These are phyloP conservation scores for Solenopsis invicta DNA, from an alignment of 1,140 invertebrate species.

Conservation along the genomic window DNA sequence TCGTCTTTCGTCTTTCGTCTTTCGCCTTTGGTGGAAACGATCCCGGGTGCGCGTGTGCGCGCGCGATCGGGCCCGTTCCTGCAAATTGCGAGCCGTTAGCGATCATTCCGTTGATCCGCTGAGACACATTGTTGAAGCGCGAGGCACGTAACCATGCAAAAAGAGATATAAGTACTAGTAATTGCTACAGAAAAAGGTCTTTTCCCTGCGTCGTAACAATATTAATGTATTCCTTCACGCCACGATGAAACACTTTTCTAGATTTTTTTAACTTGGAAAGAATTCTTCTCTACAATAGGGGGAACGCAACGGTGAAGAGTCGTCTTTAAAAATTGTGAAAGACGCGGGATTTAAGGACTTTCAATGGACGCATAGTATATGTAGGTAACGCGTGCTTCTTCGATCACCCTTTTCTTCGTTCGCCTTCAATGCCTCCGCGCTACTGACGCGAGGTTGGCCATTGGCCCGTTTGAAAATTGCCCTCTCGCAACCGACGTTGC, in stretches of 20 bases:
- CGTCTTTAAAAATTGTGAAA: background rate
- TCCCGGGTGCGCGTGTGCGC: slow-evolving; percentile 50
- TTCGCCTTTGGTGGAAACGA: slow-evolving; percentile 62
- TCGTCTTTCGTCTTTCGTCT: slow-evolving; percentile 53
- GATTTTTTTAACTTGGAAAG: background rate
- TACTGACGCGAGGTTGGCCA: slow-evolving; percentile 42
- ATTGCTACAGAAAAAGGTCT: background rate
- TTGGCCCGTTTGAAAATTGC: slow-evolving; percentile 60
- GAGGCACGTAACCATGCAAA: background rate
- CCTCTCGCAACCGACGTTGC: slow-evolving; percentile 40
- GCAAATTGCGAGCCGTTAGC: slow-evolving; percentile 55
- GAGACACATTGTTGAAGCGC: background rate
- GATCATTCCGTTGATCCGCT: background rate
- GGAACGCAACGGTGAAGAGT: background rate
- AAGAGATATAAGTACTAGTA: background rate
- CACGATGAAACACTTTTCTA: background rate
- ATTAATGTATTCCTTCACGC: background rate
- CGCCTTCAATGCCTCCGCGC: slow-evolving; percentile 46
- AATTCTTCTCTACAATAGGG: background rate
- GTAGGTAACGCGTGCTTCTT: slow-evolving; percentile 21
- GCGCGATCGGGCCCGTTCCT: slow-evolving; percentile 32
- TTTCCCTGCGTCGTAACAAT: background rate
- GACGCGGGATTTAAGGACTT: background rate
- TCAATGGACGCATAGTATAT: background rate
- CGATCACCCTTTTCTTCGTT: slow-evolving; percentile 46